Conservation (phyloP, 2,113 vertebrate species). For the Pterocles burchelli region DNA sequence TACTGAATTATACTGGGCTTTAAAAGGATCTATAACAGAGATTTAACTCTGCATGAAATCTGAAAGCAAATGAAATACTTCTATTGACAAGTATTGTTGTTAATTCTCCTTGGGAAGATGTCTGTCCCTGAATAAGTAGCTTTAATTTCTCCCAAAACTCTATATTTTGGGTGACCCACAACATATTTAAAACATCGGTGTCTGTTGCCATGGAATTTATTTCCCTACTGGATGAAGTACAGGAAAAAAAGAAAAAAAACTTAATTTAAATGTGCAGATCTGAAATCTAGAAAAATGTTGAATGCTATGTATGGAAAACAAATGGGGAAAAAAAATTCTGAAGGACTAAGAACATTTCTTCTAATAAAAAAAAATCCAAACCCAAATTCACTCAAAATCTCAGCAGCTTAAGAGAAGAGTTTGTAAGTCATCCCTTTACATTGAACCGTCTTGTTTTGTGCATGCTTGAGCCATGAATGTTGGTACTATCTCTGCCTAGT, state of each 20-base stretch:
- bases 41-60: neutral
- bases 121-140: neutral
- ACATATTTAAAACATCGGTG: neutral
- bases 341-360: neutral
- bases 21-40: neutral
- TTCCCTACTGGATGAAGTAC: neutral
- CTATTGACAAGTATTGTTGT: neutral
- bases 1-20: neutral
- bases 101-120: neutral
- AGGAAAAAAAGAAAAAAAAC: neutral
- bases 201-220: neutral
- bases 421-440: neutral
- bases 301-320: neutral
- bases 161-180: neutral
- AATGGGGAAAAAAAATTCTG: rapidly evolving
- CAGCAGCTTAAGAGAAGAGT: neutral
- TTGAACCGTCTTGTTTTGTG: neutral
- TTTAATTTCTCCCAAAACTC: neutral
- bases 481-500: neutral
- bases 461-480: neutral
- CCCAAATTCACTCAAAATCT: neutral
- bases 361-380: neutral
- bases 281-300: neutral
- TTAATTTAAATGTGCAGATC: neutral
- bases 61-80: neutral